Conservation (phyloP, 2,888 invertebrate genomes). For the Xestia c-nigrum region DNA sequence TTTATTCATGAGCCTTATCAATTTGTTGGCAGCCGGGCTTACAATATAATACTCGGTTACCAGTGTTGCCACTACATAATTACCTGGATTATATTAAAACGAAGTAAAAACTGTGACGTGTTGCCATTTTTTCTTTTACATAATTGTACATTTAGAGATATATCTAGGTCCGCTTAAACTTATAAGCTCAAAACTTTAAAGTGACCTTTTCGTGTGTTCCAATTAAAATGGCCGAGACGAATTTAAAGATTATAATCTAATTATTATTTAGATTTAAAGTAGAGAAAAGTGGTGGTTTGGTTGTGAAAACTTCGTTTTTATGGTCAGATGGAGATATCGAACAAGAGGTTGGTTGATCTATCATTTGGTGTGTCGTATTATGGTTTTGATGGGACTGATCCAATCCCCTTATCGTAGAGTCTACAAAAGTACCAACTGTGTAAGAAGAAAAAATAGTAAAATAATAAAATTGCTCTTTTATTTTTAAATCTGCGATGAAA, state of each 20-base stretch:
- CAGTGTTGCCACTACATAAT: constrained; percentile 80
- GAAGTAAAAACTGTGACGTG: constrained; percentile 64
- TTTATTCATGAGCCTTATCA: constrained; percentile 86
- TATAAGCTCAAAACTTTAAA: constrained; percentile 28
- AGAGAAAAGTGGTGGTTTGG: constrained; percentile 7
- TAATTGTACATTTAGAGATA: constrained; percentile 32
- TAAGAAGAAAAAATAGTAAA: neutral
- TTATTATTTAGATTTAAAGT: constrained; percentile 39
- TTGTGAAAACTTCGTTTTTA: neutral
- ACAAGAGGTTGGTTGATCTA: constrained; percentile 13
- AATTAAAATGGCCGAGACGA: constrained; percentile 39
- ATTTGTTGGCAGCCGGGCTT: constrained; percentile 78
- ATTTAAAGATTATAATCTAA: constrained; percentile 48
- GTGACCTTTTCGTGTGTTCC: constrained; percentile 53
- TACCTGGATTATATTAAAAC: constrained; percentile 67
- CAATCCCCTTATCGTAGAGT: neutral
- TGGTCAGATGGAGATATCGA: neutral
- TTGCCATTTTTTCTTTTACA: constrained; percentile 14
- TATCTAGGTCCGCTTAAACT: constrained; percentile 13
- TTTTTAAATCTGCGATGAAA: neutral
- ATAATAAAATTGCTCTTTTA: neutral
- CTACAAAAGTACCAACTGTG: neutral
- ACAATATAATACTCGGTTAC: constrained; percentile 80
- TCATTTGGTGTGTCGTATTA: constrained; percentile 6
- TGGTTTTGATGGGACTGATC: neutral